These are phyloP conservation scores for Nerophis ophidion DNA, from an alignment of 2,113 vertebrate genomes.

Conservation along the genomic window DNA sequence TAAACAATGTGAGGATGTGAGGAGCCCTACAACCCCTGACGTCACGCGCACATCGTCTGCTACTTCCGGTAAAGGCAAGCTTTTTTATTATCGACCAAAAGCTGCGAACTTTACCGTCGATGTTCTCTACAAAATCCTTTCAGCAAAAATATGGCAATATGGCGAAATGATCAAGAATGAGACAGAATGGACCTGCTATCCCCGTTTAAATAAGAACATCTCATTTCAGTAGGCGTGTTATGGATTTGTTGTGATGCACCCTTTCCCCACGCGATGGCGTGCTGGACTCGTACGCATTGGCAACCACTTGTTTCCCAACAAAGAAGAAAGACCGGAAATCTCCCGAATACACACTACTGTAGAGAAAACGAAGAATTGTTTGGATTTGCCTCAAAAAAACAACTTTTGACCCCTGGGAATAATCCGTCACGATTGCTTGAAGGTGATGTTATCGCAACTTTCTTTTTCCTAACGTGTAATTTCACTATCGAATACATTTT, in stretches of 20 bases:
- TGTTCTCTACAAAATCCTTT: too few relatives aligned
- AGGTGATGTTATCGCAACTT: not conserved
- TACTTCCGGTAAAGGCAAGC: too few relatives aligned
- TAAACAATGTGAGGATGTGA: too few relatives aligned
- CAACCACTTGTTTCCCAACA: not conserved
- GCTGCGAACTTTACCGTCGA: too few relatives aligned
- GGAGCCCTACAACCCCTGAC: too few relatives aligned
- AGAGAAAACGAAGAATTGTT: not conserved
- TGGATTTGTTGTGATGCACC: not conserved
- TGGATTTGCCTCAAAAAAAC: not conserved
- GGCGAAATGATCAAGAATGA: too few relatives aligned
- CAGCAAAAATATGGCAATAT: too few relatives aligned
- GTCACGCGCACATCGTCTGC: too few relatives aligned
- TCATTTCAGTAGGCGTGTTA: not conserved
- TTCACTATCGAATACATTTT: not conserved
- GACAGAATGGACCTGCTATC: too few relatives aligned
- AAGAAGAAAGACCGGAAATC: not conserved
- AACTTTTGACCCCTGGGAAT: not conserved
- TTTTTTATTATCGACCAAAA: too few relatives aligned
- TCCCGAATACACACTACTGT: not conserved
- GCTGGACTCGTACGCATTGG: not conserved
- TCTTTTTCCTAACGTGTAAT: not conserved
- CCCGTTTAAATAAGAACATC: too few relatives aligned
- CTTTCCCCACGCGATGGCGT: not conserved
- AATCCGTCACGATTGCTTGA: not conserved